Percentiles rank a stretch among this genome's conserved stretches.
Conservation (phyloP, 2,888 invertebrate genomes). For the Acutogordius australiensis region DNA sequence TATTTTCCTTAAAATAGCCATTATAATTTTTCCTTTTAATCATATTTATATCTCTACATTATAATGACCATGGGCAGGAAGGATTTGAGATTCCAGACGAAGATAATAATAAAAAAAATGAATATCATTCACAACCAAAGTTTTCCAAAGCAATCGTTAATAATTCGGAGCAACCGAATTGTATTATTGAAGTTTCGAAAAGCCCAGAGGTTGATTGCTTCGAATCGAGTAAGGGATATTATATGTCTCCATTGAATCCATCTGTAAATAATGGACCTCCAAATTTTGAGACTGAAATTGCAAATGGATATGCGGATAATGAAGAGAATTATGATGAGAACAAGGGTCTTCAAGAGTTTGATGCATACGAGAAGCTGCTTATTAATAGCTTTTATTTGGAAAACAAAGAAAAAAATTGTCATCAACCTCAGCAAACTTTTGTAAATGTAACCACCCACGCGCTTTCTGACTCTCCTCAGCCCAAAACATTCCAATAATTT, state of each 20-base stretch:
- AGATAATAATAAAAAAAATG: neutral
- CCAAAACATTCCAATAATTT: too few species aligned
- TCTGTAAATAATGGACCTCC: neutral
- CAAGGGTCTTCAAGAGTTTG: neutral
- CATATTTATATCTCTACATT: too few species aligned
- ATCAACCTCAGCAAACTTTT: too few species aligned
- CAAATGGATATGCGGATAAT: neutral
- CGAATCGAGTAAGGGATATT: neutral
- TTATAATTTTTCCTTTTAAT: too few species aligned
- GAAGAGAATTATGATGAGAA: neutral
- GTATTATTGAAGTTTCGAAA: neutral
- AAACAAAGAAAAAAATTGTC: neutral
- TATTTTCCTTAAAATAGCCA: too few species aligned
- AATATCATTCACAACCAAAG: too few species aligned
- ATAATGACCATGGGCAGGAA: too few species aligned
- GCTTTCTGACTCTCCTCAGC: too few species aligned
- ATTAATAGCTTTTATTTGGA: neutral
- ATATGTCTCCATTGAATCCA: too few species aligned
- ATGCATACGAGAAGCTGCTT: neutral
- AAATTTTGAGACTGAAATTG: neutral
- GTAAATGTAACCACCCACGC: too few species aligned
- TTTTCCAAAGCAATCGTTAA: too few species aligned
- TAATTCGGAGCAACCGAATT: neutral
- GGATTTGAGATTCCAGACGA: neutral
- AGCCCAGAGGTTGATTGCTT: neutral